Evolutionary conservation across 1,140 invertebrate genomes (phyloP).

Genomic region (Teleogryllus occipitalis): DNA sequence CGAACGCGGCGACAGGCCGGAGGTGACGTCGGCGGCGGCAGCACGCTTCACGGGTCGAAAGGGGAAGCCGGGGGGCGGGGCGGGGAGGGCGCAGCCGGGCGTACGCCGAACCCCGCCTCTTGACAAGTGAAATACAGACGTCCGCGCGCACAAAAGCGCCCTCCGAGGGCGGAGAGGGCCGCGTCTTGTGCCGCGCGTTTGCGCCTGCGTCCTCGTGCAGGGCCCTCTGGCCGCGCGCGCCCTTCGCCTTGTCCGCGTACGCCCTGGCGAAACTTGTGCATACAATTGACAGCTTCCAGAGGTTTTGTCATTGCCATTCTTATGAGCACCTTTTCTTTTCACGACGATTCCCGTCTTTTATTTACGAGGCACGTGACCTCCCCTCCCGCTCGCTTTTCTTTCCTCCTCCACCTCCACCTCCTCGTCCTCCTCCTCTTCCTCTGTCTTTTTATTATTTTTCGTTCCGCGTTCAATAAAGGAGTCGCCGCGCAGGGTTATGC

Average conservation of each 20-base stretch:
- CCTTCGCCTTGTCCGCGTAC: no score
- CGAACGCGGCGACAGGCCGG: no score
- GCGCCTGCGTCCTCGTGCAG: no score
- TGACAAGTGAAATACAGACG: slow-evolving; percentile 1
- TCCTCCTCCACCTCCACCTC: neutral
- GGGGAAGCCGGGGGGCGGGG: no score
- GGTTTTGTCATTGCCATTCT: neutral
- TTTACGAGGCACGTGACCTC: neutral
- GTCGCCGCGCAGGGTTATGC: neutral
- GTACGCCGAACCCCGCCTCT: neutral
- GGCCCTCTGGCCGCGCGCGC: no score
- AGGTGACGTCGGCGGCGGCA: no score
- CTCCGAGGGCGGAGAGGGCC: neutral
- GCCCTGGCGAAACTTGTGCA: neutral
- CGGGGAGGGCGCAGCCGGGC: no score
- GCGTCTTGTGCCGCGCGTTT: no score
- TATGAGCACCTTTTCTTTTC: neutral
- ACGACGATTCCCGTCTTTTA: neutral
- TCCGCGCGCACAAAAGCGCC: neutral
- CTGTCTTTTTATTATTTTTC: neutral
- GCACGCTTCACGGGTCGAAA: no score
- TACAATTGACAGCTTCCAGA: neutral
- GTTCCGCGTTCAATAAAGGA: neutral
- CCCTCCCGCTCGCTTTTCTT: neutral
- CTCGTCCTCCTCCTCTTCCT: neutral